A percentile compares a stretch with the other conserved stretches of the same genome.
These are phyloP conservation scores for Heteromyza rotundicornis DNA, from an alignment of 2,888 invertebrate species.

Conservation along the genomic window DNA sequence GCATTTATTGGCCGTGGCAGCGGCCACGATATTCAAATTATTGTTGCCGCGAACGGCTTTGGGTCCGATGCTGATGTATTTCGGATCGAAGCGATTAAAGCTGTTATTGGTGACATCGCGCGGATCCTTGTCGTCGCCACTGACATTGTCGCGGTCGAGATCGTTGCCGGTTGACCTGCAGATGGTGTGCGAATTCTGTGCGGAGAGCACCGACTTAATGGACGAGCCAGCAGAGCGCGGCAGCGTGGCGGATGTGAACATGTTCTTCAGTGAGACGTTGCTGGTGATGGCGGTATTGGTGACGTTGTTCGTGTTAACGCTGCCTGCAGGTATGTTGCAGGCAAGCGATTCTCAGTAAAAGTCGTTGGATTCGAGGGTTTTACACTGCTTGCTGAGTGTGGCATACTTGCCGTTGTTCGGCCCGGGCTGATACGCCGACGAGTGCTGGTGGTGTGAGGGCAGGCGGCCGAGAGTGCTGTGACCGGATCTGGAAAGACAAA, in stretches of 20 bases:
- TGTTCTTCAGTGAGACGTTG: constrained; percentile 52
- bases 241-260: constrained; percentile 59
- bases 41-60: constrained; percentile 60
- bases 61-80: constrained; percentile 63
- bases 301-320: constrained; percentile 53
- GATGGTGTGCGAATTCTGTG: constrained; percentile 54
- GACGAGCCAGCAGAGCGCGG: constrained; percentile 61
- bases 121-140: constrained; percentile 59
- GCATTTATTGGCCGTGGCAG: constrained; percentile 58
- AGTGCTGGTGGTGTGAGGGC: constrained; percentile 64
- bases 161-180: constrained; percentile 57
- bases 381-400: constrained; percentile 94
- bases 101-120: constrained; percentile 62
- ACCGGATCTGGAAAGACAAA: constrained; percentile 49
- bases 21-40: constrained; percentile 55
- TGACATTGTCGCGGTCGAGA: constrained; percentile 42
- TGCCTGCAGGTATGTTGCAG: constrained; percentile 66
- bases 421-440: constrained; percentile 64
- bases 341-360: constrained; percentile 86
- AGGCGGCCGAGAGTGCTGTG: constrained; percentile 73
- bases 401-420: constrained; percentile 88
- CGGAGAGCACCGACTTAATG: constrained; percentile 56
- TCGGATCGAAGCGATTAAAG: constrained; percentile 63
- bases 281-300: constrained; percentile 38
- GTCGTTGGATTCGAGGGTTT: constrained; percentile 89